Evolutionary conservation across 2,888 invertebrate species (phyloP).

Genomic region (Mythimna ferrago): DNA sequence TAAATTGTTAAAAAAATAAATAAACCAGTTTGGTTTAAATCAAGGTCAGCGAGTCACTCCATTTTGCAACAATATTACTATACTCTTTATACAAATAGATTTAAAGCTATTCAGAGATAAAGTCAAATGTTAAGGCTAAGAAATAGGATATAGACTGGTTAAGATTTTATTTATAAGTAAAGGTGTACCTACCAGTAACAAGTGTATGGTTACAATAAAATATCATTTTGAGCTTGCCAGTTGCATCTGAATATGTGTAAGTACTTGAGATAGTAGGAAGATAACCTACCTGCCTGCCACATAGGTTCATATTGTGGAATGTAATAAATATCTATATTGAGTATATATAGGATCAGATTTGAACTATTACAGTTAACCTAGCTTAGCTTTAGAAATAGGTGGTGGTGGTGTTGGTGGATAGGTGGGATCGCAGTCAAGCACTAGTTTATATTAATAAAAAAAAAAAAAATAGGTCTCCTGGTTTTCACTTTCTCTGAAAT

Average conservation of each 20-base stretch:
- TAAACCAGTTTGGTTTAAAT: constrained; percentile 37
- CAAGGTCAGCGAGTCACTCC: constrained; percentile 52
- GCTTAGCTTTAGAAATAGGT: too few relatives aligned
- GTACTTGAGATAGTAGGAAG: constrained; percentile 18
- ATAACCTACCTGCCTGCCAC: not conserved
- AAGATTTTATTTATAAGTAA: constrained; percentile 6
- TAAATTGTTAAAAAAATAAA: constrained; percentile 12
- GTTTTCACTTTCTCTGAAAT: not conserved
- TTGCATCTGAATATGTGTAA: not conserved
- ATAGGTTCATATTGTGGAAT: not conserved
- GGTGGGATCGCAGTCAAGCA: too few relatives aligned
- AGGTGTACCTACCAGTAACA: not conserved
- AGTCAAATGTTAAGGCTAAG: constrained; percentile 29
- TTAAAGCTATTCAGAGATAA: not conserved
- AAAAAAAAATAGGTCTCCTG: not conserved
- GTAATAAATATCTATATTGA: not conserved
- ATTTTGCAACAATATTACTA: constrained; percentile 21
- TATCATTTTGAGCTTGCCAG: too few relatives aligned
- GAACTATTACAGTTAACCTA: not conserved
- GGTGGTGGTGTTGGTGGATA: too few relatives aligned
- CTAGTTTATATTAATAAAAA: too few relatives aligned
- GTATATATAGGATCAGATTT: not conserved
- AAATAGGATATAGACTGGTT: not conserved
- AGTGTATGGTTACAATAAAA: not conserved
- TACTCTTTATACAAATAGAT: constrained; percentile 11